These are phyloP conservation scores for Microcaecilia unicolor DNA, from an alignment of 2,797 vertebrate genomes.

Conservation along the genomic window DNA sequence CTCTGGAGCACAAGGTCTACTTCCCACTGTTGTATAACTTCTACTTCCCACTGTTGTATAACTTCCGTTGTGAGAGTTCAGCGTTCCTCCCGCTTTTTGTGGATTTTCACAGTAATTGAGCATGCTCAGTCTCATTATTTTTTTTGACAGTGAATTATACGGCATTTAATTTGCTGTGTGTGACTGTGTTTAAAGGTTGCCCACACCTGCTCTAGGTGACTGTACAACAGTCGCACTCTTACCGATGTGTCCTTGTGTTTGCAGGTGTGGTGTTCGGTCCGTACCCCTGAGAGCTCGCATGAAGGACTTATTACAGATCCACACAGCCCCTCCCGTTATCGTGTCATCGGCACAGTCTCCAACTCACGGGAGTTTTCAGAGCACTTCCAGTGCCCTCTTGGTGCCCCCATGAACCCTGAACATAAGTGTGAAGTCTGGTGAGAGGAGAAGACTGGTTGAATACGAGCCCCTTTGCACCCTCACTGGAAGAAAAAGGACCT, in stretches of 20 bases:
- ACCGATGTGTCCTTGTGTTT: fast-evolving
- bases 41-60: no score
- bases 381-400: conserved; percentile 74
- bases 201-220: no score
- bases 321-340: conserved; percentile 87
- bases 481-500: no score
- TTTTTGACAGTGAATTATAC: no score
- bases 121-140: no score
- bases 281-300: conserved; percentile 86
- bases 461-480: background rate
- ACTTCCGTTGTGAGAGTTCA: no score
- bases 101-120: no score
- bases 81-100: no score
- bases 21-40: no score
- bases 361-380: conserved; percentile 84
- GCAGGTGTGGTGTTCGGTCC: conserved; percentile 92
- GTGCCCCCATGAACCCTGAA: conserved; percentile 84
- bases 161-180: no score
- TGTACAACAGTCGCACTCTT: background rate
- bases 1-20: no score
- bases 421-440: conserved; percentile 95
- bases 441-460: background rate
- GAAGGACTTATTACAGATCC: conserved; percentile 92
- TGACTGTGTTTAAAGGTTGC: no score
- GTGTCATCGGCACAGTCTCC: conserved; percentile 87